Base-by-base conservation (phyloP, 2,797 vertebrate species). In the Bucorvus abyssinicus region DNA sequence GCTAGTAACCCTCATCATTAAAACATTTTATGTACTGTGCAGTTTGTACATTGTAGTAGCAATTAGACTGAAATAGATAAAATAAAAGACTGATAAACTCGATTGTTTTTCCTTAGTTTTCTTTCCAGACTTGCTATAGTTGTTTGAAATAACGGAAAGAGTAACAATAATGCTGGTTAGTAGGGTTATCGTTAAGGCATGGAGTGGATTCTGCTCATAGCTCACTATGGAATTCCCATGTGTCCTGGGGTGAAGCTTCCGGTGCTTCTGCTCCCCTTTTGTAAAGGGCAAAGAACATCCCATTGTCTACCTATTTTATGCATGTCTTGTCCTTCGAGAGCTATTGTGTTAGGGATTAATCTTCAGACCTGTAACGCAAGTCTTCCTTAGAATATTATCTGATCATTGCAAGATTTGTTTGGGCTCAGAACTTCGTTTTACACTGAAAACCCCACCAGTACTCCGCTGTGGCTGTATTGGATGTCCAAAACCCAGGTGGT, bases 1-100 rank as follows among this genome's bases (percentile, higher is more conserved):
- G 64, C 71, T 87, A 93, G 78, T 91, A 95, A 93, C 47, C 65
- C 55, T 87, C 90, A 36, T 83, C 71, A 93, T 93, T 93, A 96
- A 93, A 92, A 50, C 20, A 32, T 85, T 93, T 95, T 91, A 96
- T 91, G 40, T 78, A 96, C 82, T 86, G 47, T 69, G 86, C 65
- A 67, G 38, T 69, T 86, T 79, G 44, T 78, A 59, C 55, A 34
- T 53, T 90, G 77, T 84, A 84, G 63, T 42, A 87, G 80, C 59
- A 92, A 79, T 86, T 96, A 84, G 38, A 87, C 17, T 38, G 11
- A 45, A 45, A 45, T 45, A 45, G 45, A 20, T 45, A 45, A 45
- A 45, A 17, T 45, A 45, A 94, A 94, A 89, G 80, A 81, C 83
- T 92, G 92, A 95, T 91, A 94, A 94, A 91, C 38, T 44, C 50